Evolutionary conservation across 2,888 invertebrate species (phyloP), one percentile per base, ranked within the genome.

Genomic region (Thumatha senex): DNA sequence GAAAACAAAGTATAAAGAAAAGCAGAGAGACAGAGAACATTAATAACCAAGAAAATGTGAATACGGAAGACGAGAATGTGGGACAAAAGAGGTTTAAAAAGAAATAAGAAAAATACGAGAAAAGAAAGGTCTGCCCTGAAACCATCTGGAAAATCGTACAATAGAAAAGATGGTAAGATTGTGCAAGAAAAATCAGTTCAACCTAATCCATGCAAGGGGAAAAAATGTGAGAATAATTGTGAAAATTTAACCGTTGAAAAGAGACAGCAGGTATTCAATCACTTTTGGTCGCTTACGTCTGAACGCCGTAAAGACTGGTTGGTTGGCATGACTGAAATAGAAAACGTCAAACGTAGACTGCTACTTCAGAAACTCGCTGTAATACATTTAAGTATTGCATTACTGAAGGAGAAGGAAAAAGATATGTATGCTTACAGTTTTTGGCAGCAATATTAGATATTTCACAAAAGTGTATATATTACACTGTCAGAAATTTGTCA

Each of bases 341-440:
- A 31, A 31, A 8, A 31, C 2, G 7, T 31, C 2, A 31, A 31
- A 31, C 3, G 31, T 7, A 11, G 7, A 11, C 3, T 5, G 9
- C 11, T 7, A 8, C 2, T 3, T 7, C 5, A 2, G 9, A 11
- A 2, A 7, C 8, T 5, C 3, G 31, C 1, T 3, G 2, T 2
- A 11, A 10, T 10, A 31, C 10, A 5, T 31, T 31, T 31, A 31
- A 31, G 9, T 31, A 31, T 31, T 31, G 1, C 7, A 31, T 11
- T 31, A 31, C 2, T 8, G 31, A 31, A 7, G 31, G 10, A 11
- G 31, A 31, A 8, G 31, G 31, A 5, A 8, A 3, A 11, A 8
- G 38, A 24, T 12, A 0, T 11, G 48, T 48, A 0, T 43, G 43
- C n/a, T 12, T 8, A 42, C 48, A 48, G 36, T 42, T 48, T 42